These are phyloP conservation scores for Megalops cyprinoides DNA, from an alignment of 2,797 vertebrate species.

Conservation along the genomic window DNA sequence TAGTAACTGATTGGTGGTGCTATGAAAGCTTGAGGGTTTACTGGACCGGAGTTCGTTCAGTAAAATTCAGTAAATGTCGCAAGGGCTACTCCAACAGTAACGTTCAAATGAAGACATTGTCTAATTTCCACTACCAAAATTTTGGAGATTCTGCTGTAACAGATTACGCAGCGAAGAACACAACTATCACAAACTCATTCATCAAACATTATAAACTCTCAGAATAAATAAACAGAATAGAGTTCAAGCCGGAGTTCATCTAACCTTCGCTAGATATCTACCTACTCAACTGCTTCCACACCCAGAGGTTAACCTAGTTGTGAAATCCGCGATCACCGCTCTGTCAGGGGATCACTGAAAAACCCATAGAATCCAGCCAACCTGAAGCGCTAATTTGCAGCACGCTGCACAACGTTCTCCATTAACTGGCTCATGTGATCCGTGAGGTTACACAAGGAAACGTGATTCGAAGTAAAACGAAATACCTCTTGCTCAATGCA, in stretches of 20 bases:
- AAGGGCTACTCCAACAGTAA: neutral
- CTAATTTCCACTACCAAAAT: neutral
- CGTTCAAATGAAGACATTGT: neutral
- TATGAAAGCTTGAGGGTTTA: too few relatives aligned
- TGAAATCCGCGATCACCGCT: neutral
- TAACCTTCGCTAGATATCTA: slow-evolving; percentile 23
- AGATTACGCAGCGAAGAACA: neutral
- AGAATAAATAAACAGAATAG: neutral
- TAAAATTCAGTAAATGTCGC: neutral
- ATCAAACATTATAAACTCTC: neutral
- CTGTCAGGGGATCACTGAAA: neutral
- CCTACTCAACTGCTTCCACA: neutral
- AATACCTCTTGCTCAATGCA: neutral
- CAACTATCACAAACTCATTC: neutral
- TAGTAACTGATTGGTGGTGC: neutral
- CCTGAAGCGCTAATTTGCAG: slow-evolving; percentile 39
- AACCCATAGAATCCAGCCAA: neutral
- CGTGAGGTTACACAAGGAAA: slow-evolving; percentile 37
- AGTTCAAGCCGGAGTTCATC: neutral
- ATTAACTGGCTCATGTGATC: slow-evolving; percentile 59
- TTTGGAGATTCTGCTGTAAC: neutral
- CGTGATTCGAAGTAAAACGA: neutral
- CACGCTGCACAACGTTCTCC: slow-evolving; percentile 32
- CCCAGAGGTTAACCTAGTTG: slow-evolving; percentile 25
- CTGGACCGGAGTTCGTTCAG: neutral